phyloP scores from a whole-genome alignment of 2,797 vertebrate genomes.

The Eulemur rubriventer region DNA sequence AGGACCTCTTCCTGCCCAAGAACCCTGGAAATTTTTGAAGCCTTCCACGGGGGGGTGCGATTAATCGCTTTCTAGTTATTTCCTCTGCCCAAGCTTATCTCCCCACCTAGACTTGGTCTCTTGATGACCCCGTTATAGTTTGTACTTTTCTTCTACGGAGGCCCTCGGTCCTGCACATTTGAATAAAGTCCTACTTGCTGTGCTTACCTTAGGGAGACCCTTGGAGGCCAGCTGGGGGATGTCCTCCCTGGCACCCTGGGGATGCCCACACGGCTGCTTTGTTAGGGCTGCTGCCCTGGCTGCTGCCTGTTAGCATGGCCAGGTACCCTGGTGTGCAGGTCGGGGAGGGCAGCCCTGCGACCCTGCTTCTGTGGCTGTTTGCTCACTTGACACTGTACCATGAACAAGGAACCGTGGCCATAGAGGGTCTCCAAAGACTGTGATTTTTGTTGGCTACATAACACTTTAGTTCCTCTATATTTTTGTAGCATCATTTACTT shows the following conservation, averaged over 20 bases:
- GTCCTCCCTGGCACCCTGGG: not conserved
- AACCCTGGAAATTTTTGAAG: not conserved
- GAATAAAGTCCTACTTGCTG: not conserved
- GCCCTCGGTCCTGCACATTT: not conserved
- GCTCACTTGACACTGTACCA: not conserved
- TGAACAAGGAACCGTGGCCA: not conserved
- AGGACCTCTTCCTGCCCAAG: not conserved
- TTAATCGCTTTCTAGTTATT: not conserved
- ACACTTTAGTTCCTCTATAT: not conserved
- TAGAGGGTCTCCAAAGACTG: not conserved
- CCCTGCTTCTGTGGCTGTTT: not conserved
- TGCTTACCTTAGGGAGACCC: not conserved
- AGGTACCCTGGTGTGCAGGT: fast-evolving
- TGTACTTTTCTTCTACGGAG: not conserved
- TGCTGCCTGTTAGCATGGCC: too few species aligned
- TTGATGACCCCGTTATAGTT: not conserved
- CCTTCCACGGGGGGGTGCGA: not conserved
- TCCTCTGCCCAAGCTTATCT: not conserved
- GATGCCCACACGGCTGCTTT: too few species aligned
- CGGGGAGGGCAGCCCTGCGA: not conserved
- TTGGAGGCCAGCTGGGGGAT: not conserved
- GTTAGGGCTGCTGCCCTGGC: not conserved
- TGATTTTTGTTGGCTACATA: not conserved
- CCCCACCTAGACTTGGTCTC: not conserved
- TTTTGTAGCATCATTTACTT: not conserved